These are phyloP conservation scores for Lepidocyrtoides sp. DNA, from an alignment of 2,888 invertebrate species.

Conservation along the genomic window DNA sequence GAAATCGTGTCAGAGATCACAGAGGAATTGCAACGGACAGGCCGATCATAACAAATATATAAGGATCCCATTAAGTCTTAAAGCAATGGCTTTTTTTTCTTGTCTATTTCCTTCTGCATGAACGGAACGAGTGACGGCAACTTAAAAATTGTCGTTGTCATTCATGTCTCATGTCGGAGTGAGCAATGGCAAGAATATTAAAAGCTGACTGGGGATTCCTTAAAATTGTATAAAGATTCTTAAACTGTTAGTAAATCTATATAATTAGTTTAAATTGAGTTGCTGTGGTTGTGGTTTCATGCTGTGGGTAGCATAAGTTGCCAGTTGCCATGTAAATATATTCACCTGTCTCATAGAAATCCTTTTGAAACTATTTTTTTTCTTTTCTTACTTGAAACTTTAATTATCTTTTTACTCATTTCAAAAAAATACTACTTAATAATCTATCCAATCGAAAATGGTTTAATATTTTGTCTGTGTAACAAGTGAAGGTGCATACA, in stretches of 20 bases:
- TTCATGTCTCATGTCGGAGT: no score
- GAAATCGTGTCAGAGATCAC: constrained; percentile 47
- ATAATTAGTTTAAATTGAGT: neutral
- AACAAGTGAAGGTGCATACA: constrained; percentile 62
- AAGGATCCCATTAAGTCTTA: constrained; percentile 61
- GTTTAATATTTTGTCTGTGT: neutral
- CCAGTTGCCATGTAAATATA: neutral
- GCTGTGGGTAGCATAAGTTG: no score
- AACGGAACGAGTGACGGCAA: neutral
- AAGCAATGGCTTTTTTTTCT: constrained; percentile 55
- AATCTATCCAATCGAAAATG: no score
- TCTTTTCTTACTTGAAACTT: no score
- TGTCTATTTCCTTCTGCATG: neutral
- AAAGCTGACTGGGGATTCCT: constrained; percentile 75
- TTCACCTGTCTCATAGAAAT: neutral
- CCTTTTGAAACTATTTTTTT: no score
- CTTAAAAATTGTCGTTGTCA: neutral
- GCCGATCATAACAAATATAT: constrained; percentile 77
- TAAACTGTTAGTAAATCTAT: neutral
- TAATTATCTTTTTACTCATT: no score
- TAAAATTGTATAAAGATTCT: constrained; percentile 66
- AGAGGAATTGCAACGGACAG: constrained; percentile 80
- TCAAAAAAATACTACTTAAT: no score
- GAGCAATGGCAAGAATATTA: neutral
- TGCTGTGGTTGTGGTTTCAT: neutral